Conservation (phyloP, 2,888 invertebrate species). For the Malthinus seriepunctatus region DNA sequence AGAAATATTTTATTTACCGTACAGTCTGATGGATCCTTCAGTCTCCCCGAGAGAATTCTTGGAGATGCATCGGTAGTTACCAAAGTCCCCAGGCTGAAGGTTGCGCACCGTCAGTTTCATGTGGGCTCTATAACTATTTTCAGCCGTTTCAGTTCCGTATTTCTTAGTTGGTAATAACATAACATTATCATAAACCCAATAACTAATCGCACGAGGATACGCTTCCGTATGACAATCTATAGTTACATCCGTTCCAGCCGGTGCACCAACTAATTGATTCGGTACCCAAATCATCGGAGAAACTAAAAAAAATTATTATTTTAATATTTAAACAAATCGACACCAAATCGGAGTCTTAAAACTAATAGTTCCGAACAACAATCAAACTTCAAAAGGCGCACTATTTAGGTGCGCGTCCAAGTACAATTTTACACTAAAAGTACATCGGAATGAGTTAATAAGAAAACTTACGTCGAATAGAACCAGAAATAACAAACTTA, state of each 20-base stretch:
- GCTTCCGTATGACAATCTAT: constrained; percentile 94
- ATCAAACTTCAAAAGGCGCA: too few species aligned
- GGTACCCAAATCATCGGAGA: constrained; percentile 95
- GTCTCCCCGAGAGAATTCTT: constrained; percentile 94
- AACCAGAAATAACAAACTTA: too few species aligned
- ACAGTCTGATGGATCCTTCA: constrained; percentile 88
- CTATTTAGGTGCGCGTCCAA: too few species aligned
- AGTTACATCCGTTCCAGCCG: constrained; percentile 86
- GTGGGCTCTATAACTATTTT: constrained; percentile 86
- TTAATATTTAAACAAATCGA: too few species aligned
- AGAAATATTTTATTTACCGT: constrained; percentile 66
- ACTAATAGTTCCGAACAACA: too few species aligned
- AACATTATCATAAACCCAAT: constrained; percentile 89
- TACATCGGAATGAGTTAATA: too few species aligned
- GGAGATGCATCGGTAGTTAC: constrained; percentile 90
- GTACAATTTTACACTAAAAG: too few species aligned
- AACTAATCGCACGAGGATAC: constrained; percentile 88
- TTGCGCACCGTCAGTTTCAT: constrained; percentile 88
- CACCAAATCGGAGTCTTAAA: too few species aligned
- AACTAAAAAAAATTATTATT: constrained; percentile 62
- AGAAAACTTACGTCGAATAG: too few species aligned
- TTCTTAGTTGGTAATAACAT: constrained; percentile 90
- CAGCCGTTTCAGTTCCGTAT: constrained; percentile 80
- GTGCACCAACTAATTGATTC: constrained; percentile 90
- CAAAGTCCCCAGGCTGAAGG: constrained; percentile 82